Evolutionary conservation across 1,140 invertebrate species (phyloP), one percentile per base, ranked within the genome.

Genomic region (Steinernema feltiae): DNA sequence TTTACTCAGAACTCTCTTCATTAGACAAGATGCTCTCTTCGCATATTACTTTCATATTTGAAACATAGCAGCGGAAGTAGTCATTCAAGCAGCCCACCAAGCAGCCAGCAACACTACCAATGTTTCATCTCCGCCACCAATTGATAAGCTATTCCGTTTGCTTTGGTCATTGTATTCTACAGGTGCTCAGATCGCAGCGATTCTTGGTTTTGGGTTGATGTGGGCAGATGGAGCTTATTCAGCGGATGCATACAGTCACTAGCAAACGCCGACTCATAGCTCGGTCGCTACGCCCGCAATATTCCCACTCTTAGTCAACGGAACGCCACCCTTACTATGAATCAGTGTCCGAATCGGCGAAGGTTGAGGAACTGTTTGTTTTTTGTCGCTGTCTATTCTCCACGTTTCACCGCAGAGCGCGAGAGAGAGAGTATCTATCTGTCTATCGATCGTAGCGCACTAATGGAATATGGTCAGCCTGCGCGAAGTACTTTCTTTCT

Each of bases 311-410:
- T 63, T 12, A 12, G 12, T 63, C 53, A 63, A 63, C 12, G 53
- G 12, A 63, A 27, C 12, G 53, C 24, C 12, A 27, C 12, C 53
- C 24, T 12, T 63, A 63, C 53, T 27, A 21, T 63, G 53, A 63
- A 63, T 63, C 12, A 63, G 53, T 63, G 53, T 63, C 53, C 53
- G 53, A 63, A 63, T 27, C 53, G 53, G 24, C 53, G 41, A 46
- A 46, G 53, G 12, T 63, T 63, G 53, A 63, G 53, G 53, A 27
- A 63, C 53, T 63, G 53, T 63, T 63, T 63, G 53, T 63, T 63
- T 63, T 63, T 63, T 63, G 53, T 63, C 12, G 24, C 24, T 27
- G 12, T 27, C 12, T 27, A 63, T 27, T 63, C 24, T 12, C 53
- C 53, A 63, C 53, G 53, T 63, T 63, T 63, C 53, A 63, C 53